Evolutionary conservation across 2,113 vertebrate genomes (phyloP).

Genomic region (Chaetodon auriga): DNA sequence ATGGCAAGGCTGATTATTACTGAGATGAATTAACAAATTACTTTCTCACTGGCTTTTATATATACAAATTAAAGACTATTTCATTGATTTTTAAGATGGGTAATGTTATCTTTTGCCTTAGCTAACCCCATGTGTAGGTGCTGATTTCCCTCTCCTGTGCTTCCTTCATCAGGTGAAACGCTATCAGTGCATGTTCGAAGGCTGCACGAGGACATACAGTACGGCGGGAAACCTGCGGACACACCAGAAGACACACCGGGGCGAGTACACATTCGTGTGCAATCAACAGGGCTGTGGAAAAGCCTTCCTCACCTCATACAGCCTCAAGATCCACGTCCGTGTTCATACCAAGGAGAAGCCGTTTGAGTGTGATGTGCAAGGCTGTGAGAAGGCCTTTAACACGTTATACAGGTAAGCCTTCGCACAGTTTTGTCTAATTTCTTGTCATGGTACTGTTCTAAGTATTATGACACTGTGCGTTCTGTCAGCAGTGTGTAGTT

Average conservation of each 20-base stretch:
- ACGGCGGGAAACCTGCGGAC: slow-evolving; percentile 98
- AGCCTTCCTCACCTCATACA: slow-evolving; percentile 99
- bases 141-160: not conserved
- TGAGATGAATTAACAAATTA: slow-evolving; percentile 11
- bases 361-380: slow-evolving; percentile 97
- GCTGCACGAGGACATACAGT: slow-evolving; percentile 97
- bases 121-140: not conserved
- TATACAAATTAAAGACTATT: not conserved
- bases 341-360: slow-evolving; percentile 99
- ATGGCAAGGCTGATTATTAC: slow-evolving; percentile 25
- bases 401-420: slow-evolving; percentile 92
- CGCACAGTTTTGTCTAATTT: not conserved
- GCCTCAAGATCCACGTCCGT: slow-evolving; percentile 97
- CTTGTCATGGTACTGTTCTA: not conserved
- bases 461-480: not conserved
- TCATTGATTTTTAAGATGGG: not conserved
- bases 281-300: slow-evolving; percentile 98
- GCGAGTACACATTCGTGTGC: slow-evolving; percentile 98
- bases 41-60: not conserved
- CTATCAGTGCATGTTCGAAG: slow-evolving; percentile 98
- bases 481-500: not conserved
- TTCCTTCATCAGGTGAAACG: slow-evolving; percentile 90
- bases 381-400: slow-evolving; percentile 98
- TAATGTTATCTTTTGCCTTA: not conserved
- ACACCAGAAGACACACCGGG: slow-evolving; percentile 97